Conservation (phyloP, 1,140 invertebrate species). For the Triops cancriformis region DNA sequence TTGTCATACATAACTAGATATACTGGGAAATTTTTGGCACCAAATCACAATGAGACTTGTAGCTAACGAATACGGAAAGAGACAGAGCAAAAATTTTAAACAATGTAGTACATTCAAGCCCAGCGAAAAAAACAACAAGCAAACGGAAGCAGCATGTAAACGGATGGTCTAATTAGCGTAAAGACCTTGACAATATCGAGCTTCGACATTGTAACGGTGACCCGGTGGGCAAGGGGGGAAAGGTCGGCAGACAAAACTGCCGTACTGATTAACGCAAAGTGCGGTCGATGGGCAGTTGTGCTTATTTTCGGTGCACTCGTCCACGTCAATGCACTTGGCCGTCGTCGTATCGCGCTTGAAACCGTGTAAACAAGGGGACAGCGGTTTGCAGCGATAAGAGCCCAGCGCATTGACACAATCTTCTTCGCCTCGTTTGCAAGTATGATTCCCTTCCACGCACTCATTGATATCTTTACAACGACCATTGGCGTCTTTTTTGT, state of each 20-base stretch:
- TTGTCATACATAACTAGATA: no score
- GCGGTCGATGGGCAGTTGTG: slow-evolving; percentile 38
- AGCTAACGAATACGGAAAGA: no score
- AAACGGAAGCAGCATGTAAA: background rate
- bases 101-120: no score
- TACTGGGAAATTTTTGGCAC: no score
- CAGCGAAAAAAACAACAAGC: background rate
- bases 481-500: slow-evolving; percentile 32
- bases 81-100: no score
- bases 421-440: slow-evolving; percentile 33
- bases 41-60: no score
- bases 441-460: slow-evolving; percentile 36
- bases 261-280: slow-evolving; percentile 38
- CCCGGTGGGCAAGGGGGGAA: slow-evolving; percentile 30
- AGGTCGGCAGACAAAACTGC: slow-evolving; percentile 39
- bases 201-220: slow-evolving; percentile 30
- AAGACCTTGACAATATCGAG: slow-evolving; percentile 31
- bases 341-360: slow-evolving; percentile 34
- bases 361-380: slow-evolving; percentile 35
- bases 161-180: background rate
- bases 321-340: slow-evolving; percentile 42
- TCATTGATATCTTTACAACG: slow-evolving; percentile 42
- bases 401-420: slow-evolving; percentile 38
- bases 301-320: slow-evolving; percentile 42
- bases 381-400: slow-evolving; percentile 37